Percentiles rank a stretch among this genome's conserved stretches.
Evolutionary conservation across 2,113 vertebrate genomes (phyloP).

Genomic region (Calonectris borealis): DNA sequence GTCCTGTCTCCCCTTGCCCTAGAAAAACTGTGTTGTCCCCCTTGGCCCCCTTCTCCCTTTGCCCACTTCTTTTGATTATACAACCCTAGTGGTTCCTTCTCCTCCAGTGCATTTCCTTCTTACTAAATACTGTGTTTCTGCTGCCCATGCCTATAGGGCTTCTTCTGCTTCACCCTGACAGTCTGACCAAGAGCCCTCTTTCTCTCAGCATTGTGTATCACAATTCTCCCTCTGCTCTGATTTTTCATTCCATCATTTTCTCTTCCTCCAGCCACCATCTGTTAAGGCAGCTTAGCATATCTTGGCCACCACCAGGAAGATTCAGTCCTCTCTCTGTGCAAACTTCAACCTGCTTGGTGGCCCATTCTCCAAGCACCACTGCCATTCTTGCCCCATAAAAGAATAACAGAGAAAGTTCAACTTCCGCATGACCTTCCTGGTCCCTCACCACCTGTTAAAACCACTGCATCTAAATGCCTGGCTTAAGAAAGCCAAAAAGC

Average conservation of each 20-base stretch:
- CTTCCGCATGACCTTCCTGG: not conserved
- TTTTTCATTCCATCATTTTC: not conserved
- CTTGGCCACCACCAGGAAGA: not conserved
- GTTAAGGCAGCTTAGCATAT: not conserved
- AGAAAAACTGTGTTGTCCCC: not conserved
- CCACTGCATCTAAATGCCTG: not conserved
- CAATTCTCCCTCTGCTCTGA: not conserved
- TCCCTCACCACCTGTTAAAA: not conserved
- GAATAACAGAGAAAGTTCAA: not conserved
- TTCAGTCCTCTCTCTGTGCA: not conserved
- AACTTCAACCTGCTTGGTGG: not conserved
- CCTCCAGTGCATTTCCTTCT: not conserved
- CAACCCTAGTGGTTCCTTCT: not conserved
- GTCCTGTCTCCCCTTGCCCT: not conserved
- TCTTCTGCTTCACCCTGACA: not conserved
- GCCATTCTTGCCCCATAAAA: not conserved
- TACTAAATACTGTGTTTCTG: not conserved
- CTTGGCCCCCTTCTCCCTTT: not conserved
- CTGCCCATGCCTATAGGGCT: not conserved
- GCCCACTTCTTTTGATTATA: not conserved
- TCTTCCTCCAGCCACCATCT: not conserved
- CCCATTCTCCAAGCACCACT: not conserved
- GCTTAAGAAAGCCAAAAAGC: not conserved
- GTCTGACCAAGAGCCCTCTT: not conserved
- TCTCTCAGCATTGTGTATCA: not conserved